These are phyloP conservation scores for Drosophila pseudoobscura DNA, from an alignment of 1,140 invertebrate genomes.

Conservation along the genomic window DNA sequence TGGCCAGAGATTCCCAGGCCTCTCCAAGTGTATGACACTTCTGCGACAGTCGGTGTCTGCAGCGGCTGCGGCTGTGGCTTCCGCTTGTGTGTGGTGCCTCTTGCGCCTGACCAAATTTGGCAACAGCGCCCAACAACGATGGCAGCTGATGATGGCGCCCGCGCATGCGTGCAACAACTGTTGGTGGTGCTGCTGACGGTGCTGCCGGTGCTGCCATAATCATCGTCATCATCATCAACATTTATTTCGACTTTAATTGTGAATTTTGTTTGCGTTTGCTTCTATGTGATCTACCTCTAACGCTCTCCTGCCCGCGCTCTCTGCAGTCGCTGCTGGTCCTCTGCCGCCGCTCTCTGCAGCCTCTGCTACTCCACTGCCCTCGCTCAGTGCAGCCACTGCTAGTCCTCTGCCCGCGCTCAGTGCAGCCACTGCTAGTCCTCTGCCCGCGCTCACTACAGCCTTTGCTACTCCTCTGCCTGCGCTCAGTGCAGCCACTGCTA, in stretches of 20 bases:
- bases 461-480: too few species aligned
- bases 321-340: too few species aligned
- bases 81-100: constrained; percentile 35
- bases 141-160: constrained; percentile 79
- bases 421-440: too few species aligned
- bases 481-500: too few species aligned
- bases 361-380: too few species aligned
- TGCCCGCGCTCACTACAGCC: too few species aligned
- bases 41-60: constrained; percentile 40
- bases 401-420: too few species aligned
- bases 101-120: constrained; percentile 74
- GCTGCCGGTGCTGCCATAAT: constrained; percentile 13
- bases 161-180: constrained; percentile 67
- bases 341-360: too few species aligned
- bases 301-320: too few species aligned
- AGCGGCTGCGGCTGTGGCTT: not conserved
- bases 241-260: constrained; percentile 77
- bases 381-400: too few species aligned
- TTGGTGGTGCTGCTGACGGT: constrained; percentile 6
- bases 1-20: constrained; percentile 69
- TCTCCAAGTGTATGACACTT: constrained; percentile 62
- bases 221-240: constrained; percentile 64
- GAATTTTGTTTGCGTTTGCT: constrained; percentile 31
- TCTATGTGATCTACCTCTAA: constrained; percentile 21
- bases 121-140: constrained; percentile 39